Evolutionary conservation across 2,888 invertebrate species (phyloP), one percentile per base, ranked within the genome.

Genomic region (Eupithecia vulgata): DNA sequence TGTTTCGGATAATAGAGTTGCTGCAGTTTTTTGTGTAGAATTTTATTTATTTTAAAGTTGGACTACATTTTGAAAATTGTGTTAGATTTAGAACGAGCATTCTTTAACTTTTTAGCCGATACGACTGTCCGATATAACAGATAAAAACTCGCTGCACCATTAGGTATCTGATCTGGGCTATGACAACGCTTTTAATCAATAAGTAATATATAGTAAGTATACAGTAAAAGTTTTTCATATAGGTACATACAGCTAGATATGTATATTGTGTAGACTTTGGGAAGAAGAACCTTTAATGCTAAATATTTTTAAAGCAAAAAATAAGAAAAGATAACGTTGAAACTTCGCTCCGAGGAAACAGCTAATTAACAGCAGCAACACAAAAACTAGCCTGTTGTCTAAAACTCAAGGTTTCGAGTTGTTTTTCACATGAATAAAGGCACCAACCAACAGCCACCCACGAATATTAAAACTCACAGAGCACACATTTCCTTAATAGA

Each of bases 381-480:
- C 57, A 72, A 68, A 73, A 68, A 69, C 25, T 42, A 57, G 25
- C 48, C 59, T 64, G 13, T 42, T 59, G 64, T 61, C 67, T 34
- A 42, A 68, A 68, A 67, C 30, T 68, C 61, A 66, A 66, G 40
- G 61, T 71, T 64, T 62, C 59, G 75, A 69, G 79, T 81, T 80
- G 79, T 79, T 81, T 80, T 75, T 79, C 77, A 78, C 78, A 79
- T 76, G 68, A 77, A 80, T 80, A 35, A 64, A 64, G 64, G 37
- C 35, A 64, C 21, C 62, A 62, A 62, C 61, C 61, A 62, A 62
- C 37, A 37, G n/a, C 37, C 30, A 34, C 12, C 57, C 5, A 25
- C 25, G 57, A 5, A 25, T 13, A 25, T 12, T 21, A 52, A 21
- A 52, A 10, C 7, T 48, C 48, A 48, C n/a, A 48, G n/a, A 48